Conservation (phyloP, 2,113 vertebrate genomes). For the Eclectus roratus region DNA sequence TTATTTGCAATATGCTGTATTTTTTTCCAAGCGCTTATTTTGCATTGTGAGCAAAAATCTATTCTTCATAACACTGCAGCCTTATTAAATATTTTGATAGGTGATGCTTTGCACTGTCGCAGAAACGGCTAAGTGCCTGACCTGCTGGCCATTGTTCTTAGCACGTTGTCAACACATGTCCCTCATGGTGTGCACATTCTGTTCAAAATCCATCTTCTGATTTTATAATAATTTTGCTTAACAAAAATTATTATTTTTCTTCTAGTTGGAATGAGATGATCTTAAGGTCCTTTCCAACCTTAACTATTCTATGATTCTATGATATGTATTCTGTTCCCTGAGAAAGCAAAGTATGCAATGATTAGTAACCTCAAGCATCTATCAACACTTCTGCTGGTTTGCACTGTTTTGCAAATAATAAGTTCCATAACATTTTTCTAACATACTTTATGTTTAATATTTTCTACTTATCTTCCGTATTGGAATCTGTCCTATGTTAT, state of each 20-base stretch:
- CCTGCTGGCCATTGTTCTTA: not conserved
- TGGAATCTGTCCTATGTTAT: not conserved
- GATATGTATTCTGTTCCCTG: not conserved
- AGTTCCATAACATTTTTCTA: not conserved
- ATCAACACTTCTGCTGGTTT: not conserved
- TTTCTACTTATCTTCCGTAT: not conserved
- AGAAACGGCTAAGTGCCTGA: not conserved
- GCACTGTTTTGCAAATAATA: not conserved
- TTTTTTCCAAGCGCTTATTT: not conserved
- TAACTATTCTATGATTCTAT: not conserved
- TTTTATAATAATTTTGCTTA: slow-evolving; percentile 10
- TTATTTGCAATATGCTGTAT: not conserved
- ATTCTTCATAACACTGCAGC: not conserved
- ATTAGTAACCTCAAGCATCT: slow-evolving; percentile 2
- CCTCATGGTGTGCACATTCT: not conserved
- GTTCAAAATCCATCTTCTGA: slow-evolving; percentile 17
- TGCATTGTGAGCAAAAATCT: not conserved
- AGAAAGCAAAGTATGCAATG: not conserved
- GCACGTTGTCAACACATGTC: not conserved
- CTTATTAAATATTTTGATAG: slow-evolving; percentile 15
- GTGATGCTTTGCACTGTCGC: not conserved
- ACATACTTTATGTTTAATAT: not conserved
- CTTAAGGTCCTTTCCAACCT: not conserved
- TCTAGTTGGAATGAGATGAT: not conserved
- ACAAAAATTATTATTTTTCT: not conserved